Conservation (phyloP, 2,797 vertebrate genomes). For the Delichon dasypus region DNA sequence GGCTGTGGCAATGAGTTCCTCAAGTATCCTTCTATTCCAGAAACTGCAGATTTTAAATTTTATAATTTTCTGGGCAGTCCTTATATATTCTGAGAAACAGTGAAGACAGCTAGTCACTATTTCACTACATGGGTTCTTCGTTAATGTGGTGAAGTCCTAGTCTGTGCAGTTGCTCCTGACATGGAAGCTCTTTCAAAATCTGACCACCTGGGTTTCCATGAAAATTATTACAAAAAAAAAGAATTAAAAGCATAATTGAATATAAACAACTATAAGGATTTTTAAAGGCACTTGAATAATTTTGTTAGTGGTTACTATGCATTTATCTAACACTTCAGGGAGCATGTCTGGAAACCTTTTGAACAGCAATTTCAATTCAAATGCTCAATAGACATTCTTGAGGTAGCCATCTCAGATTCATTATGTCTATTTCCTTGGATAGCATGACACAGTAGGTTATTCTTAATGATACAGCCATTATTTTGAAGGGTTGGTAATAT, state of each 20-base stretch:
- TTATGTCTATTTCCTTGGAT: rapidly evolving
- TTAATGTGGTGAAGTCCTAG: neutral
- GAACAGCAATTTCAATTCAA: neutral
- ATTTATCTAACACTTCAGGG: neutral
- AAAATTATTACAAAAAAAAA: neutral
- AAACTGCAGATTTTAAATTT: neutral
- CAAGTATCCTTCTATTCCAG: neutral
- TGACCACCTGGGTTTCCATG: neutral
- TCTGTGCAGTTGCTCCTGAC: neutral
- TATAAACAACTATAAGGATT: neutral
- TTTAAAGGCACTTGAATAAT: neutral
- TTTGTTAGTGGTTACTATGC: neutral
- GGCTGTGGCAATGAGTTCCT: neutral
- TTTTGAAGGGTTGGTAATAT: neutral
- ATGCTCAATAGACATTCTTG: neutral
- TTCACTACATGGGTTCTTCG: neutral
- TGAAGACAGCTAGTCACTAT: neutral
- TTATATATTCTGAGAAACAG: neutral
- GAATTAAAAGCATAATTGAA: neutral
- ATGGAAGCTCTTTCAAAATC: neutral
- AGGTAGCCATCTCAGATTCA: neutral
- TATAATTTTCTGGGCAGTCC: neutral
- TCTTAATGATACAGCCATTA: neutral
- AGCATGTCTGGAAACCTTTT: neutral
- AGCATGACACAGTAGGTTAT: neutral